Percentiles rank a stretch among this genome's conserved stretches.
phyloP scores from a whole-genome alignment of 2,888 invertebrate genomes.

The Apotomis betuletana region DNA sequence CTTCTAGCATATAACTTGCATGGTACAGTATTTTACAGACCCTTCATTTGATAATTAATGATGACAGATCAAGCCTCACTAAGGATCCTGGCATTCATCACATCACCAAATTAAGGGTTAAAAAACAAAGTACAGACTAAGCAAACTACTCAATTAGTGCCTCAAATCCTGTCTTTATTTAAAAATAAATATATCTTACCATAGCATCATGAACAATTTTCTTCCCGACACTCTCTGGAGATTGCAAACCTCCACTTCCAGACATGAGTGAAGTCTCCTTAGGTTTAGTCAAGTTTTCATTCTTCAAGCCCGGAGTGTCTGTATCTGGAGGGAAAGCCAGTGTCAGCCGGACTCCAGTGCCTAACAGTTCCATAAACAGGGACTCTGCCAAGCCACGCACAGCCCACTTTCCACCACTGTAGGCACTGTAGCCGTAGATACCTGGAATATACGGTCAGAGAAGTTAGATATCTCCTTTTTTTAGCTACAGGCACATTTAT shows the following conservation, averaged over 20 bases:
- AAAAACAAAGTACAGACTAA: too few species aligned
- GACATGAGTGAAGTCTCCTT: conserved; percentile 94
- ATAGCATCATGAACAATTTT: conserved; percentile 91
- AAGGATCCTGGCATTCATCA: too few species aligned
- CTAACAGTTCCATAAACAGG: conserved; percentile 95
- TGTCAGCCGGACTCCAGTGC: conserved; percentile 92
- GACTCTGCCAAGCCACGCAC: conserved; percentile 97
- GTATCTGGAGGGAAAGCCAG: conserved; percentile 97
- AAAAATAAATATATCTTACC: conserved; percentile 73
- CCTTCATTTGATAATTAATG: too few species aligned
- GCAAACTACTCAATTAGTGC: too few species aligned
- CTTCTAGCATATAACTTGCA: too few species aligned
- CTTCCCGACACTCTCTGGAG: conserved; percentile 91
- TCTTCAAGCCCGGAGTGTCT: conserved; percentile 96
- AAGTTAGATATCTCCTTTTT: neutral
- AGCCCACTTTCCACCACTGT: conserved; percentile 97
- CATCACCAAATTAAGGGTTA: too few species aligned
- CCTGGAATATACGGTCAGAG: conserved; percentile 71
- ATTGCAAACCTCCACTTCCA: conserved; percentile 89
- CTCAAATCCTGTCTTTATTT: too few species aligned
- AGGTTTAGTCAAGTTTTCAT: conserved; percentile 94
- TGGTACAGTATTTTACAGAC: too few species aligned
- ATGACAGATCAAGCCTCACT: too few species aligned
- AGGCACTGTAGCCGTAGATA: conserved; percentile 96
- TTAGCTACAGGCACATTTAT: too few species aligned